These are phyloP conservation scores for Regulus satrapa DNA, from an alignment of 2,113 vertebrate genomes.

Conservation along the genomic window DNA sequence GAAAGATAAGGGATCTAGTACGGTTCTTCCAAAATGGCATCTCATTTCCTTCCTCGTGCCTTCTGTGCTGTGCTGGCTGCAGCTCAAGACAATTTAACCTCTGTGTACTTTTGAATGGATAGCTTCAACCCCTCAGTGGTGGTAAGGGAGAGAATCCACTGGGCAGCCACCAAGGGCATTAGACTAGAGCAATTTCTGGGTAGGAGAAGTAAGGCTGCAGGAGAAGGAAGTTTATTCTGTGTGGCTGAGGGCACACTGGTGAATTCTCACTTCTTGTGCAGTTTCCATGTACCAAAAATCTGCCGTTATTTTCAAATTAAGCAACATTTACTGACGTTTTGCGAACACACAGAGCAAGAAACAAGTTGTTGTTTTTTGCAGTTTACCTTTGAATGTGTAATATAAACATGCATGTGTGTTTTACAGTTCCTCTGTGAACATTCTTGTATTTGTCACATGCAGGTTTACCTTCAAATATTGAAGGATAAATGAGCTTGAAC, in stretches of 20 bases:
- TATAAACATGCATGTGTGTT: not conserved
- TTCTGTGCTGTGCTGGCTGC: not conserved
- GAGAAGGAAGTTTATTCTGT: not conserved
- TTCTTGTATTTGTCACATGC: not conserved
- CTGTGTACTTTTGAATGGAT: not conserved
- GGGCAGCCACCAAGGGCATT: not conserved
- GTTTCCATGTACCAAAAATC: not conserved
- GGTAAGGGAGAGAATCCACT: not conserved
- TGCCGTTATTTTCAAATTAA: not conserved
- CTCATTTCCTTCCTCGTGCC: not conserved
- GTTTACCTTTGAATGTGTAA: not conserved
- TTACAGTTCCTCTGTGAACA: not conserved
- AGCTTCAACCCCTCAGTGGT: not conserved
- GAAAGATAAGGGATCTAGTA: not conserved
- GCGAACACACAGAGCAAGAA: not conserved
- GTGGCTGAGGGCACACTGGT: not conserved
- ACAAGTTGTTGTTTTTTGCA: not conserved
- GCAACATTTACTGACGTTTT: accelerated
- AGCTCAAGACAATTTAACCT: not conserved
- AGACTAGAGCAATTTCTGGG: not conserved
- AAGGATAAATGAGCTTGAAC: not conserved
- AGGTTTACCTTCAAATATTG: not conserved
- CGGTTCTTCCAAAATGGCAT: not conserved
- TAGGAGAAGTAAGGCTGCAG: not conserved
- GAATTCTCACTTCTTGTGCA: not conserved